Evolutionary conservation across 2,113 vertebrate genomes (phyloP), one percentile per base, ranked within the genome.

Genomic region (Istiophorus platypterus): DNA sequence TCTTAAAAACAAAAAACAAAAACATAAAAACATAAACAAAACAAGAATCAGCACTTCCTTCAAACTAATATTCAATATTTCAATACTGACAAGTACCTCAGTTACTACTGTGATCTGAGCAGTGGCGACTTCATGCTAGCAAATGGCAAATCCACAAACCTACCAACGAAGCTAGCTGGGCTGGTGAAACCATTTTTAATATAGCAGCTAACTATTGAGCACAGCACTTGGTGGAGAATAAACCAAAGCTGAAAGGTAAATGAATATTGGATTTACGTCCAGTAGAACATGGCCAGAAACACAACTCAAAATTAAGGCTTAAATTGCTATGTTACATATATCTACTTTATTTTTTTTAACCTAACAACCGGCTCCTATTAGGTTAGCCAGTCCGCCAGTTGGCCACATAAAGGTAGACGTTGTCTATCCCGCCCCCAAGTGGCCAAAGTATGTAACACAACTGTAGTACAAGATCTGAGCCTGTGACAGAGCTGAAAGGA

Each of bases 401-500:
- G 17, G 14, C 42, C 13, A 17, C n/a, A n/a, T n/a, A n/a, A n/a
- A n/a, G n/a, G n/a, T n/a, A n/a, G n/a, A n/a, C n/a, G n/a, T n/a
- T n/a, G n/a, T n/a, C n/a, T n/a, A n/a, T 64, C 57, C 47, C n/a
- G 47, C 62, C 72, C 64, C 41, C 62, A 29, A n/a, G 24, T 76
- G 78, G 78, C 7, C 5, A 24, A 51, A 54, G 14, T 18, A 63
- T 7, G 7, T 13, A 56, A 11, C 3, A 29, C 10, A 72, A 6
- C 8, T 54, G 54, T 13, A 62, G 45, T 20, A 31, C 5, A 31
- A 20, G 13, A 66, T 45, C 18, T 27, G 27, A 37, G 65, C 29
- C 5, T 41, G 6, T 58, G 3, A 85, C 41, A 84, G 68, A 81
- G 80, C 54, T 29, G 56, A 73, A 61, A n/a, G n/a, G n/a, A n/a